Conservation (phyloP, 2,113 vertebrate species). For the Corythornis madagascariensis region DNA sequence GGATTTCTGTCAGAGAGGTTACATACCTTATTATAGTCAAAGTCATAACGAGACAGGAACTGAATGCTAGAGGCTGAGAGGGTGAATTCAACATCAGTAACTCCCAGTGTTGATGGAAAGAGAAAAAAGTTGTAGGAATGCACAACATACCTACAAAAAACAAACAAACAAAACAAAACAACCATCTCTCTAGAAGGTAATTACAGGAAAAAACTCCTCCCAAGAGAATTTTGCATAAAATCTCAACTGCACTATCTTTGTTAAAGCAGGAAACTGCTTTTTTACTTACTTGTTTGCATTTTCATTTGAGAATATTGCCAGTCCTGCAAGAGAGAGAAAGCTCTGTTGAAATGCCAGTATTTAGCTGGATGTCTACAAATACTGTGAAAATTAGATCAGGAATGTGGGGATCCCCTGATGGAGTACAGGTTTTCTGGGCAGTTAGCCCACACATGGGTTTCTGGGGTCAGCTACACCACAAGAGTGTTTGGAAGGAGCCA, state of each 20-base stretch:
- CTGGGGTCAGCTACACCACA: neutral
- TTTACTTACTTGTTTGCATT: slow-evolving; percentile 73
- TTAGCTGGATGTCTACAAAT: neutral
- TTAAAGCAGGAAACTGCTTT: neutral
- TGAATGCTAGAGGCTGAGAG: slow-evolving; percentile 75
- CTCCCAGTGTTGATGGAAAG: slow-evolving; percentile 74
- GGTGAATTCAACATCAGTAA: slow-evolving; percentile 70
- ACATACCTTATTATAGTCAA: slow-evolving; percentile 80
- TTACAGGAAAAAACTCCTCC: neutral
- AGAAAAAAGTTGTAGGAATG: slow-evolving; percentile 80
- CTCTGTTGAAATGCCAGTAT: neutral
- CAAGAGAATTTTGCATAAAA: neutral
- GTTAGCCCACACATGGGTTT: neutral
- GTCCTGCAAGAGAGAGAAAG: slow-evolving; percentile 46
- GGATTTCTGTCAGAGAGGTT: neutral
- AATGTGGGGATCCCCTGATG: neutral
- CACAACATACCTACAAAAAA: slow-evolving; percentile 67
- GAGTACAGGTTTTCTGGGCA: neutral
- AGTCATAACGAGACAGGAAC: slow-evolving; percentile 77
- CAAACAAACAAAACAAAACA: neutral
- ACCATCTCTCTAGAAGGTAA: neutral
- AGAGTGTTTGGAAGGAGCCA: neutral
- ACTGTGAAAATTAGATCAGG: neutral
- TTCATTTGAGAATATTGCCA: slow-evolving; percentile 75
- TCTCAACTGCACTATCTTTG: neutral